Evolutionary conservation across 2,113 vertebrate species (phyloP).

Genomic region (Prochilodus magdalenae): DNA sequence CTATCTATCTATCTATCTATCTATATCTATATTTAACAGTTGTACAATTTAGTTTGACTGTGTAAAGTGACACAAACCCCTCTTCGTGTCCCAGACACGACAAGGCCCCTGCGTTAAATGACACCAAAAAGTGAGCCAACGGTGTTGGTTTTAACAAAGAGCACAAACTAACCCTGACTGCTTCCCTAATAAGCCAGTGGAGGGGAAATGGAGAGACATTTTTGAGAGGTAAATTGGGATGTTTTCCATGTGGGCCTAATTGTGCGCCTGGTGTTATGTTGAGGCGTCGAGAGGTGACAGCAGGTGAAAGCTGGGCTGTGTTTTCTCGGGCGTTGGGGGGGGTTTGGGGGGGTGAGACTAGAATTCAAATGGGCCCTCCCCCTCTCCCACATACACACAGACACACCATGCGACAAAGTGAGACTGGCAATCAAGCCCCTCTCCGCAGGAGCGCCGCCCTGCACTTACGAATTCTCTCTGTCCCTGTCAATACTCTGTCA

Average conservation of each 20-base stretch:
- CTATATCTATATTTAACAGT: no score
- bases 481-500: slow-evolving; percentile 28
- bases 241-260: slow-evolving; percentile 36
- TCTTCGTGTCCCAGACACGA: not conserved
- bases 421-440: slow-evolving; percentile 21
- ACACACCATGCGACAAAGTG: slow-evolving; percentile 6
- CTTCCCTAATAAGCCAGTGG: slow-evolving; percentile 49
- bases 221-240: slow-evolving; percentile 39
- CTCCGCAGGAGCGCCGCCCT: not conserved
- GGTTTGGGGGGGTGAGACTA: not conserved
- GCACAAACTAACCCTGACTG: not conserved
- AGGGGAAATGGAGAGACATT: slow-evolving; percentile 37
- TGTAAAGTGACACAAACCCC: not conserved
- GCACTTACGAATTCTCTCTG: slow-evolving; percentile 34
- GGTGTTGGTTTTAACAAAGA: not conserved
- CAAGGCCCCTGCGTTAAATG: not conserved
- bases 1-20: no score
- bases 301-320: slow-evolving; percentile 44
- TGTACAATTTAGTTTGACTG: not conserved
- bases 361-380: slow-evolving; percentile 39
- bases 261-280: slow-evolving; percentile 36
- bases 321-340: no score
- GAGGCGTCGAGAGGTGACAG: slow-evolving; percentile 43
- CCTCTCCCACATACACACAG: not conserved
- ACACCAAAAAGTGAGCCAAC: not conserved